phyloP scores from a whole-genome alignment of 2,797 vertebrate species.

The Sparidentex hasta region DNA sequence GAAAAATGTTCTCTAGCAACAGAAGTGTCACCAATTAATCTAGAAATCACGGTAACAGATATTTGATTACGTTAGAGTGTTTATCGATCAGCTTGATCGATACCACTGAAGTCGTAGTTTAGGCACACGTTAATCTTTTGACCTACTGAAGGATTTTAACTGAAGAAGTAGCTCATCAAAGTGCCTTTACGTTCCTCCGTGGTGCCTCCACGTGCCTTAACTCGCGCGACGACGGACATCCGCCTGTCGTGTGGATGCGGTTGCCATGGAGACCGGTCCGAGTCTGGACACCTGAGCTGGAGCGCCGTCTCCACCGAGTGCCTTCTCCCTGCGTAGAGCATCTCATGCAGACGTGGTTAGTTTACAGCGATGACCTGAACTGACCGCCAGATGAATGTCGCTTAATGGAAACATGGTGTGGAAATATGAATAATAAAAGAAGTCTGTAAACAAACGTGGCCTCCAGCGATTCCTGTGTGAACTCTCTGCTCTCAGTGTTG shows the following conservation, averaged over 20 bases:
- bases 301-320: constrained; percentile 13
- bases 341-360: neutral
- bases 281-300: neutral
- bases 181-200: constrained; percentile 36
- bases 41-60: neutral
- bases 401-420: constrained; percentile 30
- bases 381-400: neutral
- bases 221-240: neutral
- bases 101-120: neutral
- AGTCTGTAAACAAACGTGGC: constrained; percentile 22
- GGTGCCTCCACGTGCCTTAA: constrained; percentile 29
- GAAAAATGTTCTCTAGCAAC: too few species aligned
- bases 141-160: constrained; percentile 25
- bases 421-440: constrained; percentile 33
- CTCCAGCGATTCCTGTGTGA: neutral
- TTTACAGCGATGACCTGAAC: constrained; percentile 19
- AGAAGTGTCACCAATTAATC: neutral
- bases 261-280: constrained; percentile 26
- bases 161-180: constrained; percentile 16
- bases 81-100: neutral
- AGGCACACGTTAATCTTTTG: neutral
- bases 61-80: neutral
- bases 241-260: neutral
- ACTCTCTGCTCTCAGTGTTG: neutral
- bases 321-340: constrained; percentile 20